Conservation (phyloP, 1,140 invertebrate genomes). For the Philopotamus ludificatus region DNA sequence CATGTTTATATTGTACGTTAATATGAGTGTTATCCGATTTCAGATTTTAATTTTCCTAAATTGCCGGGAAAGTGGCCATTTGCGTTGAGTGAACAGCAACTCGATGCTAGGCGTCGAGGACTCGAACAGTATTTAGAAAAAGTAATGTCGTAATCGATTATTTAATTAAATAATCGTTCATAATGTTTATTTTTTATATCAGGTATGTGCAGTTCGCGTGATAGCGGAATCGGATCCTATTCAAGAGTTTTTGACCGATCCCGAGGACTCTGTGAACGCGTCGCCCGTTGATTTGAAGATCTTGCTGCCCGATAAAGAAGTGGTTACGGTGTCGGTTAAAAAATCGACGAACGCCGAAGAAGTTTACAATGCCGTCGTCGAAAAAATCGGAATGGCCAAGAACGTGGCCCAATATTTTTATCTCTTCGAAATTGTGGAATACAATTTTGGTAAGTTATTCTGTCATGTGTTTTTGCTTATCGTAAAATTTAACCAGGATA, state of each 20-base stretch:
- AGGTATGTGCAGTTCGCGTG: conserved; percentile 93
- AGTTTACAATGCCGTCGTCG: conserved; percentile 87
- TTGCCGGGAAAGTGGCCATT: conserved; percentile 99
- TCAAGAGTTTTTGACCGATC: conserved; percentile 95
- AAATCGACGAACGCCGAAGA: conserved; percentile 88
- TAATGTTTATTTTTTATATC: conserved; percentile 6
- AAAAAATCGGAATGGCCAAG: conserved; percentile 79
- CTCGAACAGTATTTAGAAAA: conserved; percentile 98
- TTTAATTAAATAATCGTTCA: conserved; percentile 3
- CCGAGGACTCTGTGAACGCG: conserved; percentile 81
- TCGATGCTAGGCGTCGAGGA: conserved; percentile 89
- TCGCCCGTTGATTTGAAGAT: conserved; percentile 93
- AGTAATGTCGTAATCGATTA: conserved; percentile 43
- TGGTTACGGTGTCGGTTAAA: conserved; percentile 89
- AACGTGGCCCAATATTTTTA: conserved; percentile 90
- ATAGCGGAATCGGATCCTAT: conserved; percentile 97
- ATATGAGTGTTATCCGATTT: too few relatives aligned
- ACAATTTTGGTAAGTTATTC: conserved; percentile 81
- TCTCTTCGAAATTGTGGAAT: conserved; percentile 97
- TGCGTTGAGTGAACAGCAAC: conserved; percentile 91
- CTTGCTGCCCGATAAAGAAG: conserved; percentile 76
- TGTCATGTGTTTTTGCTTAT: too few relatives aligned
- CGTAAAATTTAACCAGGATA: too few relatives aligned
- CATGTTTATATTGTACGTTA: too few relatives aligned
- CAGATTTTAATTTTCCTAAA: conserved; percentile 94